phyloP scores from a whole-genome alignment of 2,888 invertebrate species.

The Dicyrtomina minuta region DNA sequence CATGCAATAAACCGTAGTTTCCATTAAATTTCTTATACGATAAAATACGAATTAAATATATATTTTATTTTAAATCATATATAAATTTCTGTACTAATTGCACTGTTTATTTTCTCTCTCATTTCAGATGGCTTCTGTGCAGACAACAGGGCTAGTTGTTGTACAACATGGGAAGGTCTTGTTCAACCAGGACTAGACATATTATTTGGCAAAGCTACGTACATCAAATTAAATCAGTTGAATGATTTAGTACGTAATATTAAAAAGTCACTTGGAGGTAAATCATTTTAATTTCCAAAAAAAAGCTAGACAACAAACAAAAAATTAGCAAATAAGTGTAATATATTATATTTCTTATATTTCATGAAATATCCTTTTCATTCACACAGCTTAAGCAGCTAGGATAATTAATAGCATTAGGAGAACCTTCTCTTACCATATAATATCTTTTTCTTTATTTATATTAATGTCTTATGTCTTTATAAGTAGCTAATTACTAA shows the following conservation, averaged over 20 bases:
- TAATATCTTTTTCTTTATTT: not conserved
- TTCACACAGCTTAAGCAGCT: too few species aligned
- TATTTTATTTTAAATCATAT: too few species aligned
- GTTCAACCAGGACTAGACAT: slow-evolving; percentile 27
- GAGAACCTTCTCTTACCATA: not conserved
- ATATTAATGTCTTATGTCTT: not conserved
- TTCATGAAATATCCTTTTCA: too few species aligned
- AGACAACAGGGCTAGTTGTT: slow-evolving; percentile 28
- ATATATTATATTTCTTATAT: too few species aligned
- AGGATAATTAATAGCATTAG: too few species aligned
- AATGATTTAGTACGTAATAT: slow-evolving; percentile 14
- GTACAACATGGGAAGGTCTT: slow-evolving; percentile 26
- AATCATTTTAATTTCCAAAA: too few species aligned
- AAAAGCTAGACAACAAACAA: too few species aligned
- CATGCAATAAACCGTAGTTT: too few species aligned
- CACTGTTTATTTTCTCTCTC: not conserved
- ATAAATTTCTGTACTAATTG: not conserved
- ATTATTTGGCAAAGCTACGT: slow-evolving; percentile 26
- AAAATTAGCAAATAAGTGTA: too few species aligned
- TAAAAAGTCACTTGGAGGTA: slow-evolving; percentile 28
- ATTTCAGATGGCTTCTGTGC: slow-evolving; percentile 33
- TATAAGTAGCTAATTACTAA: too few species aligned
- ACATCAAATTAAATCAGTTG: slow-evolving; percentile 21
- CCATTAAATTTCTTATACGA: too few species aligned
- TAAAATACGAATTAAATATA: too few species aligned